These are phyloP conservation scores for Coregonus sp. DNA, from an alignment of 2,797 vertebrate species.

Conservation along the genomic window DNA sequence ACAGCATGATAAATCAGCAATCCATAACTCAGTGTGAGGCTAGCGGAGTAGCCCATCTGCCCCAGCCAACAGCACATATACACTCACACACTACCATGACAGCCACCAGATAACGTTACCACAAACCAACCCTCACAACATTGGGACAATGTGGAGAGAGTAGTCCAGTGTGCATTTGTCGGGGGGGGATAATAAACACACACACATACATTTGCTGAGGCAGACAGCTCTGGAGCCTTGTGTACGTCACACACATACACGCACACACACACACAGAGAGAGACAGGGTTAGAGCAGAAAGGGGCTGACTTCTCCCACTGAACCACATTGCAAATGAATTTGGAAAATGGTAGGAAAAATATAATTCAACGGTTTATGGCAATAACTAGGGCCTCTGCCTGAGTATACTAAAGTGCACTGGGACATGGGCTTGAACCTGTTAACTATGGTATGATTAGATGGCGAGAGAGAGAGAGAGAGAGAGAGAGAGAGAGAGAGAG, in stretches of 20 bases:
- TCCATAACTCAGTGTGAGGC: constrained; percentile 21
- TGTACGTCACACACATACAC: constrained; percentile 4
- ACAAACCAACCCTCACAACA: neutral
- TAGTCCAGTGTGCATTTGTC: too few relatives aligned
- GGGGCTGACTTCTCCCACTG: neutral
- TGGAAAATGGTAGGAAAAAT: neutral
- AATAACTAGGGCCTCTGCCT: neutral
- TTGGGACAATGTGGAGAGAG: neutral
- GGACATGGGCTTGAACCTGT: neutral
- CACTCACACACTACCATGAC: constrained; percentile 5
- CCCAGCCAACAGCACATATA: constrained; percentile 13
- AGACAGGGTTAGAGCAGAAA: too few relatives aligned
- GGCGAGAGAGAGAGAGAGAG: neutral
- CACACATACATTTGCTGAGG: constrained; percentile 14
- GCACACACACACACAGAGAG: neutral
- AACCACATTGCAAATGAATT: neutral
- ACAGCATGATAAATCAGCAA: constrained; percentile 4
- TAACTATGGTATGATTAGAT: too few relatives aligned
- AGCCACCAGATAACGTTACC: neutral
- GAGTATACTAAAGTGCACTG: neutral
- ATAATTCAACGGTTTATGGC: neutral
- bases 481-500: constrained; percentile 1
- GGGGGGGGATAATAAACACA: neutral
- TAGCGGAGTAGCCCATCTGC: constrained; percentile 19
- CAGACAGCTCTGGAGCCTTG: constrained; percentile 4